Evolutionary conservation across 2,113 vertebrate species (phyloP), one percentile per base, ranked within the genome.

Genomic region (Hippocampus barbouri): DNA sequence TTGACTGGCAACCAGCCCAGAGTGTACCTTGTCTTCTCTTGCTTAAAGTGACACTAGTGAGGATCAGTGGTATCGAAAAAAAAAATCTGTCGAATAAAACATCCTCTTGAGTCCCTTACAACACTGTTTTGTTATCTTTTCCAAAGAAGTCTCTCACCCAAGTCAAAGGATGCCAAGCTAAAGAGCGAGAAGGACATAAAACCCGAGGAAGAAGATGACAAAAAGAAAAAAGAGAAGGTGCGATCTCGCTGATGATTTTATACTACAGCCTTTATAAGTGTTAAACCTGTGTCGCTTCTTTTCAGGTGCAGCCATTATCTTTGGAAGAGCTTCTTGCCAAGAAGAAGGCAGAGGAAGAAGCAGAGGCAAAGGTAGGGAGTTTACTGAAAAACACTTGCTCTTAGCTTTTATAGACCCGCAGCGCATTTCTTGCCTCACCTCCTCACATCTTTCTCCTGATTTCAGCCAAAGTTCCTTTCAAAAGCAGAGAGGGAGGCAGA

Each of bases 301-400:
- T 25, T 16, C 78, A 98, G 97, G 93, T 91, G 3, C 95, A 98
- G 77, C 96, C 97, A 0, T 89, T 99, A 57, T 99, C 97, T 68
- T 79, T 99, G 86, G 97, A 99, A 84, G 97, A 98, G 86, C 93
- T 99, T 81, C 89, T 99, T 60, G 95, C 97, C 0, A 98, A 98
- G 87, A 99, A 98, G 77, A 98, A 98, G 75, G 96, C 95, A 30
- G 97, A 96, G 47, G 97, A 99, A 69, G 96, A 98, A 83, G 97
- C 97, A 0, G 96, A 98, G 76, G 92, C 96, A 21, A 99, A 99
- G 94, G 97, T 97, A 72, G 82, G 79, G 76, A 1, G 0, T 47
- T 53, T 1, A 10, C 18, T 11, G 0, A 23, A 1, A 1, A 43
- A 41, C 25, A 62, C 7, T 5, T 49, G 38, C 18, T 5, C 51